Evolutionary conservation across 2,797 vertebrate genomes (phyloP).

Genomic region (Chloroceryle inda): DNA sequence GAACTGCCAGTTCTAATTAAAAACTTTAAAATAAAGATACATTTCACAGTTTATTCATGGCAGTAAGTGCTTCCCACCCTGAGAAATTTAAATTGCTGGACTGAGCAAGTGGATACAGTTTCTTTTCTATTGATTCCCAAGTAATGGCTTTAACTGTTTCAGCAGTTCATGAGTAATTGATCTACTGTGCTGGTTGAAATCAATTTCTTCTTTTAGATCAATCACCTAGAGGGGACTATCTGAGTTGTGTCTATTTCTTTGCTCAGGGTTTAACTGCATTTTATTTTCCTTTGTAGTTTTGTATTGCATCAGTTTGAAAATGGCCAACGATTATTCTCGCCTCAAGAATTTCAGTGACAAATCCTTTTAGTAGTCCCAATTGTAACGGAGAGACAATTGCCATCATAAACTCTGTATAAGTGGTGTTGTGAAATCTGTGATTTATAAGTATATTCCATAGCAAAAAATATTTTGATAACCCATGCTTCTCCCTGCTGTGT

Average conservation of each 20-base stretch:
- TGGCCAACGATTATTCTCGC: neutral
- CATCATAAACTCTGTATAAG: neutral
- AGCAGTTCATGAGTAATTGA: neutral
- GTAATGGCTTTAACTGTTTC: slow-evolving; percentile 29
- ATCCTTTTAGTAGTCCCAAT: slow-evolving; percentile 28
- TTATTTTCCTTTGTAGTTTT: slow-evolving; percentile 16
- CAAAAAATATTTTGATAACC: slow-evolving; percentile 38
- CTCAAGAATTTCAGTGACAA: slow-evolving; percentile 33
- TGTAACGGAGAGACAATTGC: neutral
- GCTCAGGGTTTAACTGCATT: neutral
- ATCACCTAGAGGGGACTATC: neutral
- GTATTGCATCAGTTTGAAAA: slow-evolving; percentile 18
- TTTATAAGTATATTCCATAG: slow-evolving; percentile 18
- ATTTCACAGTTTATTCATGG: slow-evolving; percentile 67
- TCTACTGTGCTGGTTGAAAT: neutral
- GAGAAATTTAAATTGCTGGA: slow-evolving; percentile 38
- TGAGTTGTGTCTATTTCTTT: neutral
- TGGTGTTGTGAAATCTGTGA: slow-evolving; percentile 32
- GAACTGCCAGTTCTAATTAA: slow-evolving; percentile 76
- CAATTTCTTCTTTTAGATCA: neutral
- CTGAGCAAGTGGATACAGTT: slow-evolving; percentile 12
- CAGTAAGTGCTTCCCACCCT: slow-evolving; percentile 8
- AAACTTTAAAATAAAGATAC: slow-evolving; percentile 74
- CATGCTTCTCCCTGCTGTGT: neutral
- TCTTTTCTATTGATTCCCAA: slow-evolving; percentile 19